Evolutionary conservation across 2,797 vertebrate genomes (phyloP).

Genomic region (Chiroxiphia lanceolata): DNA sequence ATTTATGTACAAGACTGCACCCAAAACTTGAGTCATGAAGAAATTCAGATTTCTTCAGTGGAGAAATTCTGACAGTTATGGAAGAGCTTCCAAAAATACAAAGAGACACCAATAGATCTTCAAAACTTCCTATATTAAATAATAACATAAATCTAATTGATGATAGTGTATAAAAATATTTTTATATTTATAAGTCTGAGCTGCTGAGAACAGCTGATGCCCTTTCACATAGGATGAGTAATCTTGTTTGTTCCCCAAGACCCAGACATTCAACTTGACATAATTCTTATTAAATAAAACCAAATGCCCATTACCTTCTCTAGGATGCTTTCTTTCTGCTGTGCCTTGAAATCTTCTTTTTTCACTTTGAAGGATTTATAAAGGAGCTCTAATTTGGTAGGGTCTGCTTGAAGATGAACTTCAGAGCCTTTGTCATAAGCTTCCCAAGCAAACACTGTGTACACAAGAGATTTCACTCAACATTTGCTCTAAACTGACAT

Average conservation of each 20-base stretch:
- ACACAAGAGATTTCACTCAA: neutral
- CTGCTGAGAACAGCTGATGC: neutral
- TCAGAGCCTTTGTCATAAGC: constrained; percentile 98
- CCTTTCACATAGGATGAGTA: neutral
- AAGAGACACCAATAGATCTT: neutral
- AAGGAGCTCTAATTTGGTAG: constrained; percentile 94
- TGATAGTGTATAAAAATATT: neutral
- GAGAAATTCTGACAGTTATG: neutral
- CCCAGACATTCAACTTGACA: neutral
- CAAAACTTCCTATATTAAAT: neutral
- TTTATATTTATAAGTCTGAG: neutral
- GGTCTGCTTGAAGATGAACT: constrained; percentile 97
- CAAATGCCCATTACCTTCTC: constrained; percentile 83
- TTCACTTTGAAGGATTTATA: constrained; percentile 97
- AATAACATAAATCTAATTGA: neutral
- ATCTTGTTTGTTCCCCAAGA: neutral
- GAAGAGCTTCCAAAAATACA: neutral
- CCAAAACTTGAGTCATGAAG: neutral
- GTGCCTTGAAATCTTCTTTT: constrained; percentile 96
- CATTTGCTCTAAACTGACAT: neutral
- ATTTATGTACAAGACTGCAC: neutral
- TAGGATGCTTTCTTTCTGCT: constrained; percentile 92
- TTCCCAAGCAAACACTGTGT: constrained; percentile 96
- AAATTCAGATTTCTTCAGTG: neutral
- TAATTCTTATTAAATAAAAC: neutral